Evolutionary conservation across 2,113 vertebrate genomes (phyloP).

Genomic region (Gulo gulo): DNA sequence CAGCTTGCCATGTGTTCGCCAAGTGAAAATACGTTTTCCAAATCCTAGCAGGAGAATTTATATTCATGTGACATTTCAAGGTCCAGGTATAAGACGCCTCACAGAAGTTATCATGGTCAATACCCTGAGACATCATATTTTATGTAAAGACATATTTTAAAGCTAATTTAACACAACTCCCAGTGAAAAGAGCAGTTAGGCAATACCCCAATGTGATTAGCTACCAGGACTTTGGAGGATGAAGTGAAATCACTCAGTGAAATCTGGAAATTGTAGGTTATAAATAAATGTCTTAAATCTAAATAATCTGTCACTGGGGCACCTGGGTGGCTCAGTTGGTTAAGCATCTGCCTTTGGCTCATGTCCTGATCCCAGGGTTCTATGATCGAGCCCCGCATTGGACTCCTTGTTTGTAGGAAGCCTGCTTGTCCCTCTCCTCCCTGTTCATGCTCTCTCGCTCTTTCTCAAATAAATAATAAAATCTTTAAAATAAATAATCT

Average conservation of each 20-base stretch:
- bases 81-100: background rate
- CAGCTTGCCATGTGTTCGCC: background rate
- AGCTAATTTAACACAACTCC: background rate
- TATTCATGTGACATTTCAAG: background rate
- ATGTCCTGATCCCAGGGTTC: background rate
- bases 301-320: background rate
- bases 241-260: conserved; percentile 7
- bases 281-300: conserved; percentile 3
- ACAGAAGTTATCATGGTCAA: background rate
- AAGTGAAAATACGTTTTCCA: background rate
- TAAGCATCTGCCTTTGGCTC: background rate
- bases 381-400: background rate
- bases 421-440: background rate
- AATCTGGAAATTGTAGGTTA: background rate
- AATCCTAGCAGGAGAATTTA: background rate
- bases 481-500: background rate
- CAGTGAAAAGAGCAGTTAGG: background rate
- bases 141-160: background rate
- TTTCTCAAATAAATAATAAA: background rate
- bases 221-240: background rate
- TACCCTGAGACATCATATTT: background rate
- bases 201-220: background rate
- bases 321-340: background rate
- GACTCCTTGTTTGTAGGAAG: background rate
- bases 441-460: background rate